These are phyloP conservation scores for Manis pentadactyla DNA, from an alignment of 2,797 vertebrate species.

Conservation along the genomic window DNA sequence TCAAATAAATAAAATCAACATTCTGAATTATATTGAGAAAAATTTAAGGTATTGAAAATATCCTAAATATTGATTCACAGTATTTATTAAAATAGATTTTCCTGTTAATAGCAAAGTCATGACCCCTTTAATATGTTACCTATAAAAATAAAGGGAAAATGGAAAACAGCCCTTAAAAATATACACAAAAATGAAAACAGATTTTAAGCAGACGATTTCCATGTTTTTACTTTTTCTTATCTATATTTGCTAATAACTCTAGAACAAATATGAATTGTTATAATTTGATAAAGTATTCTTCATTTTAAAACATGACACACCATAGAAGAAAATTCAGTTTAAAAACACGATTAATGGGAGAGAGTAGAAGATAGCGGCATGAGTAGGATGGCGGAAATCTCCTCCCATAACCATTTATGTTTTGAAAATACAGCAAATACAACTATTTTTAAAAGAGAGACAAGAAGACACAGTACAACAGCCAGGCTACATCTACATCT, in stretches of 20 bases:
- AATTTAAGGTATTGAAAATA: neutral
- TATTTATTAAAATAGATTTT: neutral
- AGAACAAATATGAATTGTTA: neutral
- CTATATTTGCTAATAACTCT: neutral
- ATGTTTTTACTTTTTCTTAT: neutral
- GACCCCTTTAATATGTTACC: neutral
- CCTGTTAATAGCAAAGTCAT: neutral
- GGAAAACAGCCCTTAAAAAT: neutral
- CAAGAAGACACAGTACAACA: no score
- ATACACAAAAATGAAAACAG: neutral
- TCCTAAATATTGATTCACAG: neutral
- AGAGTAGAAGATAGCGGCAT: rapidly evolving
- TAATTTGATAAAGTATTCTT: neutral
- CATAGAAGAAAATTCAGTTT: neutral
- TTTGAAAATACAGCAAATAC: no score
- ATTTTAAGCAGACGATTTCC: neutral
- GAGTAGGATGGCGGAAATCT: neutral
- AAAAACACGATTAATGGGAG: neutral
- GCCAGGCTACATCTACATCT: no score
- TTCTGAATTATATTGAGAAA: neutral
- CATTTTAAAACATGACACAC: neutral
- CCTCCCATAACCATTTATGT: no score
- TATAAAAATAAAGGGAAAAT: neutral
- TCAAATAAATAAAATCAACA: neutral
- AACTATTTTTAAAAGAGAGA: no score